Conservation (phyloP, 2,888 invertebrate species). For the Spodoptera littoralis region DNA sequence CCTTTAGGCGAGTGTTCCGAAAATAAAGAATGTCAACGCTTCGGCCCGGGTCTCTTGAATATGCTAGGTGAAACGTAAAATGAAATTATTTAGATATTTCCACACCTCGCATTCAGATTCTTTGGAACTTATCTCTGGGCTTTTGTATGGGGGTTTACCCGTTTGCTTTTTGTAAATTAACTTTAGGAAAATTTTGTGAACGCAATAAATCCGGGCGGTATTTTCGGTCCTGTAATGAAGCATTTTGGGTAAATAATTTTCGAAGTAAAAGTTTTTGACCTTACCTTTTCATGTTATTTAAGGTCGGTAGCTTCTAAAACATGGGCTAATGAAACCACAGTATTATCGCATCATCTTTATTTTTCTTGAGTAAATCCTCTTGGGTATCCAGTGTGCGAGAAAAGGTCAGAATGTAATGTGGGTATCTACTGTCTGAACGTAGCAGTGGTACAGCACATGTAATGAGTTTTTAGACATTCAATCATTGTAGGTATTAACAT, state of each 20-base stretch:
- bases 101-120: constrained; percentile 61
- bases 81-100: constrained; percentile 67
- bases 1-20: constrained; percentile 54
- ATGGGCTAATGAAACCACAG: too few species aligned
- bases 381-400: too few species aligned
- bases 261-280: constrained; percentile 1
- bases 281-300: neutral
- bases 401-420: too few species aligned
- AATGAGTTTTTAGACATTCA: too few species aligned
- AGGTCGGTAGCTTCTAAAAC: too few species aligned
- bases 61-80: constrained; percentile 65
- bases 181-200: constrained; percentile 38
- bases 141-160: constrained; percentile 54
- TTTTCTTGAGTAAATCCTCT: neutral
- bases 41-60: constrained; percentile 51
- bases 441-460: constrained; percentile 3
- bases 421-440: too few species aligned
- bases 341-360: neutral
- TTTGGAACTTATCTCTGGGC: constrained; percentile 58
- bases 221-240: constrained; percentile 12
- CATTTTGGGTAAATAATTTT: constrained; percentile 12
- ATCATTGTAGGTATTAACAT: too few species aligned
- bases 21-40: constrained; percentile 62
- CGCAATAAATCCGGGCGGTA: constrained; percentile 8
- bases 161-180: constrained; percentile 56